Conservation (phyloP, 1,140 invertebrate species). For the Spodoptera frugiperda region DNA sequence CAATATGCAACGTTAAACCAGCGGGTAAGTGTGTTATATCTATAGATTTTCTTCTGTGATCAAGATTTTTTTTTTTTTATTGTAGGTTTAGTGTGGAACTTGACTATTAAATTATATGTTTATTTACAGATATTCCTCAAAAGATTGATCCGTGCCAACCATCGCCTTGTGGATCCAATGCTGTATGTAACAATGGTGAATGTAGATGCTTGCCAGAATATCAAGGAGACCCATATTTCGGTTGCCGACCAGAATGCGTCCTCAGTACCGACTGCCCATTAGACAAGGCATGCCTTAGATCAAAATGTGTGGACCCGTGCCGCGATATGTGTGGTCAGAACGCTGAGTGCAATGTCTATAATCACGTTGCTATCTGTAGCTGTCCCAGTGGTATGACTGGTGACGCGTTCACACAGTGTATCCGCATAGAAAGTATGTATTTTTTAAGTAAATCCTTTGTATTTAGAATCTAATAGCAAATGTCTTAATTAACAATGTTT, state of each 20-base stretch:
- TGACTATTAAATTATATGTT: conserved; percentile 39
- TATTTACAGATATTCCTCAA: conserved; percentile 78
- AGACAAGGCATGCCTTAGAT: conserved; percentile 89
- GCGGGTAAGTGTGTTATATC: conserved; percentile 76
- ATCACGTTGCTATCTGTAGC: conserved; percentile 89
- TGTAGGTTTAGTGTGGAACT: too few relatives aligned
- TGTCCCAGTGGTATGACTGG: conserved; percentile 87
- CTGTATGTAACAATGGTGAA: conserved; percentile 87
- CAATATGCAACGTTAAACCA: conserved; percentile 83
- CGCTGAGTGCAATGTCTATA: conserved; percentile 89
- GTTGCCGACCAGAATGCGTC: conserved; percentile 90
- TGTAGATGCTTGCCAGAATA: conserved; percentile 91
- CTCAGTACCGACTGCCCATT: conserved; percentile 89
- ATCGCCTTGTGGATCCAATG: conserved; percentile 89
- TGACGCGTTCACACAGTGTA: conserved; percentile 88
- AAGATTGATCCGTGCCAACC: conserved; percentile 88
- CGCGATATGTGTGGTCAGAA: conserved; percentile 89
- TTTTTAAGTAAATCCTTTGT: background rate
- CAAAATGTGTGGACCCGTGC: conserved; percentile 92
- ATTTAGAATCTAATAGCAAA: background rate
- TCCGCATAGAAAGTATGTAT: conserved; percentile 74
- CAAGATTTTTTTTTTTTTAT: too few relatives aligned
- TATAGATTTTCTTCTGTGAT: too few relatives aligned
- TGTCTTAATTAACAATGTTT: conserved; percentile 5
- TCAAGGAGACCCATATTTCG: conserved; percentile 87